Base-by-base conservation (phyloP, 2,113 vertebrate genomes). In the Eupsittula cactorum region DNA sequence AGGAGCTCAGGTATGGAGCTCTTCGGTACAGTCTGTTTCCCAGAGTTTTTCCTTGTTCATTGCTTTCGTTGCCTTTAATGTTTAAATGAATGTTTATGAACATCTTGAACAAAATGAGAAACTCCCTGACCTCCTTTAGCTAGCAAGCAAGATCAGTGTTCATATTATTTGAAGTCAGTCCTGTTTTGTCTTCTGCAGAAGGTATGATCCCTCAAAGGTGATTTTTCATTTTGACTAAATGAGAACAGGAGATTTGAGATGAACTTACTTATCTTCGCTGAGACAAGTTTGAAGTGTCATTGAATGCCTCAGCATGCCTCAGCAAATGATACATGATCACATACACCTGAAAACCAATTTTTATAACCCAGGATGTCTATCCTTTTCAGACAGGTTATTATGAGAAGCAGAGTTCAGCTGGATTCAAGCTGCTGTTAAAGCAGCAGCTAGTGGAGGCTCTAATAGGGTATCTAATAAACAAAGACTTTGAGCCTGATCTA, bases 191-290 rank as follows among this genome's bases (percentile, higher is more conserved):
- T 86, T 78, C 63, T 39, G 47, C 39, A 47, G 31, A 68, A 93
- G 19, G n/a, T 52, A 19, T 74, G 86, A 59, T 50, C 52, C 86
- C 79, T 83, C 67, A 75, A 69, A 90, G 59, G 52, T 47, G 35
- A 92, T 47, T 88, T 90, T 92, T 95, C 64, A 86, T 69, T 92
- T 86, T 84, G 60, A 75, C 70, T 75, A 71, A 92, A 88, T 60
- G 64, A 83, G 91, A 93, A 69, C 29, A 80, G 71, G 69, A 50
- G 60, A 70, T 71, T 57, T 33, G 60, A 71, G 73, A 52, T 79
- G 47, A 74, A 47, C 20, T 82, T 35, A 44, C 55, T 88, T 92
- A 76, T 12, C 78, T 73, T 81, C 21, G 53, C 76, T 75, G 62
- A 89, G 76, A 52, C 47, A 60, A 60, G 20, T 88, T 62, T 11